Base-by-base conservation (phyloP, 1,140 invertebrate genomes). In the Aporrectodea caliginosa region DNA sequence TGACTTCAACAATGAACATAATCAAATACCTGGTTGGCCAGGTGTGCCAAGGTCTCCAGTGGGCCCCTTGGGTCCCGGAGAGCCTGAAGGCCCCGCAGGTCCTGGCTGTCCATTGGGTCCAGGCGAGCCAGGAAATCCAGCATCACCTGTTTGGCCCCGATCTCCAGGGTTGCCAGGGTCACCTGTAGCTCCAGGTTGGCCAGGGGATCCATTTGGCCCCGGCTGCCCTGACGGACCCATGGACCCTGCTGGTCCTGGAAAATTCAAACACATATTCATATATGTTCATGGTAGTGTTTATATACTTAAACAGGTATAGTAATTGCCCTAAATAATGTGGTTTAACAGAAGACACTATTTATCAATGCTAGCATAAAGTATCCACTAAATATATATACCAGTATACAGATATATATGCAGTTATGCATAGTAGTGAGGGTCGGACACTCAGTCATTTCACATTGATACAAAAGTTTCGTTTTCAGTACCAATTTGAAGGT, bases 161-260 rank as follows among this genome's bases (percentile, higher is more conserved):
- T 71, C 22, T 35, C 69, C 69, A 32, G 16, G 34, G n/a, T 27
- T 14, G 30, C 73, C 75, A 16, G 16, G 35, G n/a, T 76, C n/a
- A 31, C 79, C 70, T 31, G 35, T 2, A 27, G 35, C 22, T 1
- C 79, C 72, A 81, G 91, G 86, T 74, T 92, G 92, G 83, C 91
- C 80, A 14, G 90, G 86, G 22, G 91, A 88, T 32, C 92, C 92
- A 27, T 91, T 91, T 86, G 91, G 91, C 74, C 93, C 93, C 22
- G 91, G 91, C 68, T 91, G 87, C 71, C 93, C 92, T 27, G 90
- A 88, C 68, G 91, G 90, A 71, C 93, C 89, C 71, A 85, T 84
- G n/a, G 89, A 85, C 32, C 93, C 94, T 35, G 90, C 87, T 2
- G 91, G 90, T 33, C 94, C 94, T 31, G 93, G 91, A 84, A 85